Evolutionary conservation across 2,888 invertebrate genomes (phyloP), one percentile per base, ranked within the genome.

Genomic region (Rhagophthalmus giganteus): DNA sequence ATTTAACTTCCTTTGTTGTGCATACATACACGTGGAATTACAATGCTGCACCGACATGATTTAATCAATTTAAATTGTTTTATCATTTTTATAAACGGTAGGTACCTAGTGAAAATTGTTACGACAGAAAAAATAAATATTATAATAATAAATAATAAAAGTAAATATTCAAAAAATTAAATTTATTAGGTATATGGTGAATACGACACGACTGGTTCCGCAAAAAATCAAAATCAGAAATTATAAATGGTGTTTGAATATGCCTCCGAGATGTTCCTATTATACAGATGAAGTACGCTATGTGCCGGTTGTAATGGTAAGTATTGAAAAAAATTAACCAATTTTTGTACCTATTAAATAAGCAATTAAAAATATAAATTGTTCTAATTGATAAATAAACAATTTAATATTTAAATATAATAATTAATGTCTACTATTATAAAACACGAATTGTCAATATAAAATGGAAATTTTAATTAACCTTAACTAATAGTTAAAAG

Each of bases 231-330:
- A 77, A 47, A 81, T 88, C 35, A 80, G 87, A 54, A 84, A 85
- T 1, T 87, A 86, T 69, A 82, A 82, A 61, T 90, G 90, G 89
- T 91, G 91, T 66, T 74, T 88, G 65, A 81, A 85, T 54, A 79
- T 90, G 65, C 90, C 90, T 3, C 90, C 90, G n/a, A 77, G 89
- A 55, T 91, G 91, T 69, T 85, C 88, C 31, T 81, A 79, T 65
- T 87, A 85, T 72, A 83, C 78, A 65, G 84, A 83, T 7, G 85
- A 84, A 73, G 79, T 83, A 78, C 80, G 85, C 58, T 84, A 86
- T 64, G 81, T 84, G 54, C 83, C 85, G 64, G 81, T 82, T 66
- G 78, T 83, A 51, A 84, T 86, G 79, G 90, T 89, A 73, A 78
- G 78, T 33, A 13, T 14, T 8, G 20, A 20, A 20, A 20, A n/a